Evolutionary conservation across 2,797 vertebrate species (phyloP), one percentile per base, ranked within the genome.

Genomic region (Myripristis murdjan): DNA sequence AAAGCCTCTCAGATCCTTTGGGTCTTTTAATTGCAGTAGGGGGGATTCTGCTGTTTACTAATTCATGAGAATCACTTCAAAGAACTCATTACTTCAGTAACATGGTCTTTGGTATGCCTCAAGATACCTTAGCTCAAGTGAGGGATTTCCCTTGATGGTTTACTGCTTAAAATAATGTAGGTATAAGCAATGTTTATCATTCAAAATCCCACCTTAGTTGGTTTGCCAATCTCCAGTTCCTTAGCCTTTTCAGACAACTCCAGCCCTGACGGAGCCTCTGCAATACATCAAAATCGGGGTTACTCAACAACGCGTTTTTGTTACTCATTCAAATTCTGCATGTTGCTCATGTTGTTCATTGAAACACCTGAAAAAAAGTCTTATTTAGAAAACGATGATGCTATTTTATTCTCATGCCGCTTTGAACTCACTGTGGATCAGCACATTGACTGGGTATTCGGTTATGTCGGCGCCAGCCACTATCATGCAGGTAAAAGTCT

Each of bases 401-500:
- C 6, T 20, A 26, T 43, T n/a, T 41, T 1, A 41, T 14, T 22
- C 1, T 18, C 8, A 0, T 0, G 23, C 8, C 14, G 35, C 44
- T 11, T 28, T 28, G 49, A 89, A 98, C 98, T 98, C 95, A 99
- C 98, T 99, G 92, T 96, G 94, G 87, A 99, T 94, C 70, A 89
- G 90, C 85, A 99, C 94, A 52, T 93, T 75, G 4, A 96, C 93
- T 0, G 93, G 87, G 61, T 90, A 92, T 77, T 99, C 97, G 0
- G 48, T 26, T 68, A 99, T 95, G 64, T 98, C 91, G 4, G 49
- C 48, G 9, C 15, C 66, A 0, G 73, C 78, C 63, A 95, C 95
- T 5, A 96, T 87, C 95, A 98, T 96, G 90, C 98, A 99, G 56
- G 96, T 97, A 92, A 97, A 99, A 64, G 87, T 94, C 83, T 92